These are phyloP conservation scores for Drosophila buzzatii DNA, from an alignment of 2,888 invertebrate species.

Conservation along the genomic window DNA sequence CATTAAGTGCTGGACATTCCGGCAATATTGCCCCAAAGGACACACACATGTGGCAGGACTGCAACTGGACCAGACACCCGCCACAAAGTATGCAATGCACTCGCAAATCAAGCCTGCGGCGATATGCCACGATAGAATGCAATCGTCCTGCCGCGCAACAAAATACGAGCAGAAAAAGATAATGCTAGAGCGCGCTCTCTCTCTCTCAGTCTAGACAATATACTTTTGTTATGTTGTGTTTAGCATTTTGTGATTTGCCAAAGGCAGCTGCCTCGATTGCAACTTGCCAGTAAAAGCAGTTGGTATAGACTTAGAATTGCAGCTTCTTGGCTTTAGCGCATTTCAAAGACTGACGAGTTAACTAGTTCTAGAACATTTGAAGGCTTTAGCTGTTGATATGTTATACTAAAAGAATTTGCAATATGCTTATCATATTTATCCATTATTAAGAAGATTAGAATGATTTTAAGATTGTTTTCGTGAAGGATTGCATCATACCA, in stretches of 20 bases:
- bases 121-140: slow-evolving; percentile 72
- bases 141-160: slow-evolving; percentile 43
- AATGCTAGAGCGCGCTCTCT: neutral
- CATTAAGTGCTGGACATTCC: slow-evolving; percentile 83
- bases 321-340: neutral
- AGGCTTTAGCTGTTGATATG: no score
- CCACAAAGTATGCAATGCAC: slow-evolving; percentile 83
- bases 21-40: slow-evolving; percentile 55
- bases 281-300: neutral
- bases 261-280: slow-evolving; percentile 10
- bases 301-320: neutral
- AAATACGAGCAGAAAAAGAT: slow-evolving; percentile 18
- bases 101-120: slow-evolving; percentile 84
- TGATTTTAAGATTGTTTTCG: no score
- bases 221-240: slow-evolving; percentile 25
- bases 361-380: no score
- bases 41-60: slow-evolving; percentile 34
- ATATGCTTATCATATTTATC: no score
- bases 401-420: no score
- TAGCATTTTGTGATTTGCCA: slow-evolving; percentile 18
- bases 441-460: no score
- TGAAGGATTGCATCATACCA: no score
- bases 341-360: no score
- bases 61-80: slow-evolving; percentile 38
- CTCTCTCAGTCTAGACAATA: slow-evolving; percentile 11